Evolutionary conservation across 1,140 invertebrate species (phyloP), one percentile per base, ranked within the genome.

Genomic region (Brachionus plicatilis): DNA sequence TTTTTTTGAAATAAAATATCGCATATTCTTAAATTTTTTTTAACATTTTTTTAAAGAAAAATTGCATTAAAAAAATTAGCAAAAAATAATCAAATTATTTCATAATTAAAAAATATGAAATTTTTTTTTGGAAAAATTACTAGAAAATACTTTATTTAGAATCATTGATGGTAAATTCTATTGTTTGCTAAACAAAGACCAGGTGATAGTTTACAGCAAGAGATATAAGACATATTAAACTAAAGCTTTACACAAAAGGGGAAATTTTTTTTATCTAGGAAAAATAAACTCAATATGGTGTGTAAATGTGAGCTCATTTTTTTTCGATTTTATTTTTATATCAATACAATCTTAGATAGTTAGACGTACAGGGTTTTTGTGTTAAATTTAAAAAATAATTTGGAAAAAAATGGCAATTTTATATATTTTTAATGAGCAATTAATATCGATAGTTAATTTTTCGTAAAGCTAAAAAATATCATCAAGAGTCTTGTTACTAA

Each of bases 351-450:
- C 45, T 12, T 14, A 47, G 45, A 11, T 47, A 12, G 11, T 47
- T 47, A 47, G 45, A 47, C 45, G 45, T 47, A 47, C 45, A 47
- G 14, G 14, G 53, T n/a, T 60, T 60, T 70, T 70, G 37, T 70
- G 37, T 70, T 70, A 70, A 70, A 70, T 33, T 70, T 70, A 37
- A 37, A 70, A 72, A 72, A 72, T 72, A 20, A 72, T 43, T 72
- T 72, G 68, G 37, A 9, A 41, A 45, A 72, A 72, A 72, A 45
- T 20, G 20, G 33, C 27, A 29, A 37, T 37, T 33, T 33, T 33
- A 72, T 72, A 43, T 41, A 72, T 41, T 72, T 72, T 72, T 72
- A 72, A 72, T 43, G 68, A 72, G 68, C 68, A 72, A 72, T 72
- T 72, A 72, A 33, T 72, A 72, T 72, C 68, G 37, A 72, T 72